phyloP scores from a whole-genome alignment of 92 coral and sea anemone species.

The Zoanthus sansibaricus region DNA sequence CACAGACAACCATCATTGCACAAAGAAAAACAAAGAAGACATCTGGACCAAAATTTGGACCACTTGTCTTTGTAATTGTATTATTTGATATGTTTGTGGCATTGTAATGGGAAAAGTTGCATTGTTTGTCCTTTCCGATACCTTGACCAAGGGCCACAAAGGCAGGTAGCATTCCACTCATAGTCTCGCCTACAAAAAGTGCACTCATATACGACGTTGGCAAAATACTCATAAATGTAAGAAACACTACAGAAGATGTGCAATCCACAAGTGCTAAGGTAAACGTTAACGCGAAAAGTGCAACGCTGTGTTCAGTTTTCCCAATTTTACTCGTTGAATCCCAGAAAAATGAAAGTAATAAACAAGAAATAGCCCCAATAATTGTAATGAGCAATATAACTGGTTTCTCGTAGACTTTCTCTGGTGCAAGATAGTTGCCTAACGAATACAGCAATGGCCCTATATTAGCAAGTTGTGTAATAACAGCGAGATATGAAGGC shows the following conservation, averaged over 20 bases:
- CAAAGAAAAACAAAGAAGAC: constrained; percentile 82
- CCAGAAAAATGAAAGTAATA: constrained; percentile 82
- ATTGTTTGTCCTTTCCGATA: constrained; percentile 40
- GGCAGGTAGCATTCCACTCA: constrained; percentile 90
- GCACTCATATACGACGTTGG: constrained; percentile 86
- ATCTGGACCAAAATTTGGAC: constrained; percentile 77
- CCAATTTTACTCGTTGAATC: constrained; percentile 68
- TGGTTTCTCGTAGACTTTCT: constrained; percentile 70
- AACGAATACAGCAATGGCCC: constrained; percentile 81
- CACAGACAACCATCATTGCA: constrained; percentile 83
- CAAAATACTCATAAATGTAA: constrained; percentile 89
- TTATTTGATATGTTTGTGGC: neutral
- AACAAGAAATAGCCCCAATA: constrained; percentile 82
- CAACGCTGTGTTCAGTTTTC: constrained; percentile 82
- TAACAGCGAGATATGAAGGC: constrained; percentile 88
- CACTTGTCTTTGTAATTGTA: constrained; percentile 9
- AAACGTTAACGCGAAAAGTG: constrained; percentile 81
- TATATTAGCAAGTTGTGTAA: constrained; percentile 84
- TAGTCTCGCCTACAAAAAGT: constrained; percentile 90
- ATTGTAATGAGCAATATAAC: constrained; percentile 68
- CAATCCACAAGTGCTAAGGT: constrained; percentile 89
- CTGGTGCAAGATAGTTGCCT: constrained; percentile 75
- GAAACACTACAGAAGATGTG: constrained; percentile 92
- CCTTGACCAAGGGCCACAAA: constrained; percentile 94
- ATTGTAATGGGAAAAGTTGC: constrained; percentile 20